These are phyloP conservation scores for Astyanax mexicanus DNA, from an alignment of 2,797 vertebrate genomes.

Conservation along the genomic window DNA sequence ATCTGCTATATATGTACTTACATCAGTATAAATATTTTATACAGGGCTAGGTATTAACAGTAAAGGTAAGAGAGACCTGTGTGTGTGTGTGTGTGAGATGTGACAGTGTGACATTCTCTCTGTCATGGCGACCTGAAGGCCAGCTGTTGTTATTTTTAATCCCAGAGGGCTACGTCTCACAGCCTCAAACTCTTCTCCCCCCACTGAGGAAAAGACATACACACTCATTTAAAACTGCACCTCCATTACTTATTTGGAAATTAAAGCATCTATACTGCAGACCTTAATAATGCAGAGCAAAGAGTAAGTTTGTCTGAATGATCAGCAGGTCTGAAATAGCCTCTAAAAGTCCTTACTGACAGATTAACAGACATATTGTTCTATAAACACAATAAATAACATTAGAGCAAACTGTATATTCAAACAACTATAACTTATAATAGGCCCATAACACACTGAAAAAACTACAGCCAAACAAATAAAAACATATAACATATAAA, in stretches of 20 bases:
- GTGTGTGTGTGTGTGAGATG: not conserved
- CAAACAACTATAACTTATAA: not conserved
- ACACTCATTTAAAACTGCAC: not conserved
- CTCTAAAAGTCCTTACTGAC: conserved; percentile 23
- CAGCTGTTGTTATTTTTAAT: conserved; percentile 88
- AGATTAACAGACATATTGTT: conserved; percentile 1
- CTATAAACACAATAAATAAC: not conserved
- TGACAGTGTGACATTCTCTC: conserved; percentile 64
- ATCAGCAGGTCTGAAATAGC: conserved; percentile 29
- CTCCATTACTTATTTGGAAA: conserved; percentile 54
- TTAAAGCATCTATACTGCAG: conserved; percentile 22
- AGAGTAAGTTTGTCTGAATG: conserved; percentile 50
- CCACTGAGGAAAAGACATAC: conserved; percentile 29
- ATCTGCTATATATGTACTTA: not conserved
- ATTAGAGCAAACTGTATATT: not conserved
- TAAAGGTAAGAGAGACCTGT: not conserved
- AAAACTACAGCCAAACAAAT: not conserved
- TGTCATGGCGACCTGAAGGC: conserved; percentile 76
- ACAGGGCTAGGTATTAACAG: not conserved
- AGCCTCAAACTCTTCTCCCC: conserved; percentile 64
- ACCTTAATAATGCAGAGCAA: conserved; percentile 68
- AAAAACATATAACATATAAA: no score
- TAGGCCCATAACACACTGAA: not conserved
- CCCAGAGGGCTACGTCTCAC: conserved; percentile 74
- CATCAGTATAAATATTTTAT: not conserved